Evolutionary conservation across 2,888 invertebrate species (phyloP).

Genomic region (Clusia tigrina): DNA sequence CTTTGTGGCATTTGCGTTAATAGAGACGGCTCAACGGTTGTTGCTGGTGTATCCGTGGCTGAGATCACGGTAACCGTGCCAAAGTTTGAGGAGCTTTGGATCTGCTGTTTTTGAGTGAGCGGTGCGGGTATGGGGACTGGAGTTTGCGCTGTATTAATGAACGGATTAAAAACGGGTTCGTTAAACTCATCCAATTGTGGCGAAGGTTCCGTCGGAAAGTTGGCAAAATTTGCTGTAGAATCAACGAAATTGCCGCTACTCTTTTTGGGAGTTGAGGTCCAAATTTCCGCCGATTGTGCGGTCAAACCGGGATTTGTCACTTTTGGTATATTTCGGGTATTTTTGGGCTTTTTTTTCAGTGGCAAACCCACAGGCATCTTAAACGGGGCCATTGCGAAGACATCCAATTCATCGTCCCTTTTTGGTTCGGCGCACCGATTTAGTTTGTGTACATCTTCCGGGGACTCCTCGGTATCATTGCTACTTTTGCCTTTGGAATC

Average conservation of each 20-base stretch:
- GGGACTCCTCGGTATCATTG: conserved; percentile 46
- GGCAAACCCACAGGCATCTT: conserved; percentile 58
- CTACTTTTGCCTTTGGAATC: conserved; percentile 48
- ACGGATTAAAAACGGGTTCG: conserved; percentile 63
- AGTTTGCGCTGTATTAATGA: conserved; percentile 41
- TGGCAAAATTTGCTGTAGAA: conserved; percentile 39
- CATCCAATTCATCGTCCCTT: conserved; percentile 66
- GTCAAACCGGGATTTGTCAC: conserved; percentile 7
- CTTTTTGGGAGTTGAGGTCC: conserved; percentile 63
- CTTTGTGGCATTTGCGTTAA: not conserved
- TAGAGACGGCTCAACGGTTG: conserved; percentile 18
- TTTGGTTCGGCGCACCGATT: not conserved
- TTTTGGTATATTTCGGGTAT: conserved; percentile 28
- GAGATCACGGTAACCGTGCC: conserved; percentile 51
- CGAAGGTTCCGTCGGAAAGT: conserved; percentile 35
- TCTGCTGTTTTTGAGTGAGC: conserved; percentile 22
- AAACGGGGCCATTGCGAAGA: conserved; percentile 77
- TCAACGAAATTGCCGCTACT: conserved; percentile 34
- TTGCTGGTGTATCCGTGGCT: conserved; percentile 9
- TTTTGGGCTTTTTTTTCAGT: conserved; percentile 43
- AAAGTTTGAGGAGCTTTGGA: conserved; percentile 51
- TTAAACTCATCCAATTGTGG: conserved; percentile 60
- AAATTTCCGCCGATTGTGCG: conserved; percentile 48
- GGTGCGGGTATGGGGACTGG: conserved; percentile 18
- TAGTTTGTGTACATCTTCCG: conserved; percentile 23